A percentile compares a stretch with the other conserved stretches of the same genome.
These are phyloP conservation scores for Danionella cerebrum DNA, from an alignment of 2,113 vertebrate species.

Conservation along the genomic window DNA sequence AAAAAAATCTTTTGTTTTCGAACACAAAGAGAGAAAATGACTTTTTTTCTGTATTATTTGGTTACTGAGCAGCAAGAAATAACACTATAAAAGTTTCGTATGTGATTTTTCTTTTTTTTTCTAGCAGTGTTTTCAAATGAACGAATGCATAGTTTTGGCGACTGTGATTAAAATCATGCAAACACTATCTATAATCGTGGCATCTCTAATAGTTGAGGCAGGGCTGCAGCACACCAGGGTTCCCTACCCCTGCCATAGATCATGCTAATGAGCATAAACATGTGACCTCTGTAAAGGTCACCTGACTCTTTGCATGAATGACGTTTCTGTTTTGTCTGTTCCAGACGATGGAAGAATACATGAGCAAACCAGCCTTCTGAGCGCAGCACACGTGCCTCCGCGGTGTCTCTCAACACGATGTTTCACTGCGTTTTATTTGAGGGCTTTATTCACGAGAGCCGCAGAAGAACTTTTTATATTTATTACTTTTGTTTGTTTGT, in stretches of 20 bases:
- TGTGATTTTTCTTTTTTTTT: too few relatives aligned
- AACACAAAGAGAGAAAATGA: too few relatives aligned
- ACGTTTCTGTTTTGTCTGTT: slow-evolving; percentile 22
- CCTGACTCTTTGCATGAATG: neutral
- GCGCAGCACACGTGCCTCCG: neutral
- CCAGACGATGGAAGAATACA: slow-evolving; percentile 73
- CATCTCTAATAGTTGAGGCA: too few relatives aligned
- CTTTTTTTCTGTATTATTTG: too few relatives aligned
- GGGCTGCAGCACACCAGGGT: too few relatives aligned
- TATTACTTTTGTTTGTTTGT: neutral
- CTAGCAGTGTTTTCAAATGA: too few relatives aligned
- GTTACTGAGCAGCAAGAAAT: too few relatives aligned
- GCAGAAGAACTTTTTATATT: neutral
- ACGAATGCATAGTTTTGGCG: too few relatives aligned
- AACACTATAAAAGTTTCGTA: too few relatives aligned
- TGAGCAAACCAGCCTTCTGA: slow-evolving; percentile 73
- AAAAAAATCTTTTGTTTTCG: too few relatives aligned
- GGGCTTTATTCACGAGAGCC: neutral
- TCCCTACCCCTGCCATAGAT: neutral
- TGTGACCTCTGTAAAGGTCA: neutral
- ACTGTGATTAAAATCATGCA: too few relatives aligned
- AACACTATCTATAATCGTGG: too few relatives aligned
- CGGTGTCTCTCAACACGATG: neutral
- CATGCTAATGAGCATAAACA: neutral
- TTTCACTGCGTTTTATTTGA: neutral